These are phyloP conservation scores for Pectinophora gossypiella DNA, from an alignment of 1,140 invertebrate species.

Conservation along the genomic window DNA sequence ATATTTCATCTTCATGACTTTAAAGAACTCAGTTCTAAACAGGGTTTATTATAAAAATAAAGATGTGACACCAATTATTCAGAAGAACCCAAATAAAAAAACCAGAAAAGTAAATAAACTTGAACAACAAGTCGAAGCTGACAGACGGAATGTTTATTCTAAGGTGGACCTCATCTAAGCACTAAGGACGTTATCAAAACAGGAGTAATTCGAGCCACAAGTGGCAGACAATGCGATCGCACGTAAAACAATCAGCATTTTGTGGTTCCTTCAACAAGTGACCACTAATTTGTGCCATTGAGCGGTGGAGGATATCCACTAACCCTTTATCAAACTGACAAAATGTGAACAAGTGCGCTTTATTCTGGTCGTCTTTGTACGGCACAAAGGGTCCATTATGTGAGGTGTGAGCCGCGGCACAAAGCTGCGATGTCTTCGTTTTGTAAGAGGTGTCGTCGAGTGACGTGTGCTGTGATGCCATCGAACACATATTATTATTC, in stretches of 20 bases:
- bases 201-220: background rate
- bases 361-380: conserved; percentile 18
- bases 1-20: too few species aligned
- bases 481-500: too few species aligned
- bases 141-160: background rate
- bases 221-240: background rate
- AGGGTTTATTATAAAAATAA: too few species aligned
- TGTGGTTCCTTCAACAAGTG: conserved; percentile 16
- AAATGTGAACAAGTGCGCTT: conserved; percentile 21
- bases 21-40: too few species aligned
- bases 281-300: conserved; percentile 17
- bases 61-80: too few species aligned
- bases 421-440: conserved; percentile 2
- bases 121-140: too few species aligned
- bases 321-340: conserved; percentile 28
- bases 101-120: too few species aligned
- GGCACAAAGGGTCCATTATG: conserved; percentile 21
- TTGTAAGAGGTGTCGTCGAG: background rate
- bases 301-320: conserved; percentile 24
- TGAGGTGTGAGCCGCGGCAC: background rate
- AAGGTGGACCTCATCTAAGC: background rate
- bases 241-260: background rate
- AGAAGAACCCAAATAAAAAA: too few species aligned
- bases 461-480: background rate
- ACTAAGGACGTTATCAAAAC: background rate